phyloP scores from a whole-genome alignment of 2,113 vertebrate genomes.

The Peucedramus taeniatus region DNA sequence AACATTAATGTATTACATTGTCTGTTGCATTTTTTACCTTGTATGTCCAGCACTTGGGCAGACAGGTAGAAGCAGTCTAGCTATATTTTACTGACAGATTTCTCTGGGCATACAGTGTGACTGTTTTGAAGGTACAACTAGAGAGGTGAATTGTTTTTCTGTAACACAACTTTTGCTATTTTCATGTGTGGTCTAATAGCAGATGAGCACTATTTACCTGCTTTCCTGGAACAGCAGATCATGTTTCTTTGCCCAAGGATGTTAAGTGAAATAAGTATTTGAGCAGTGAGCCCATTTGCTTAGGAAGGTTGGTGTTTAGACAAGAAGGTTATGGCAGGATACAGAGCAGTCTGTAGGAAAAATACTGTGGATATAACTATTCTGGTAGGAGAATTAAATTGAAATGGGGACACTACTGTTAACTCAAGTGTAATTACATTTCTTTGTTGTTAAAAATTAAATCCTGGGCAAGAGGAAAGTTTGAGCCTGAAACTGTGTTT shows the following conservation, averaged over 20 bases:
- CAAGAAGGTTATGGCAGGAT: slow-evolving; percentile 7
- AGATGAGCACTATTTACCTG: not conserved
- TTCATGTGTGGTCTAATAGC: not conserved
- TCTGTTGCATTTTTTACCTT: not conserved
- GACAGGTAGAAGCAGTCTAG: not conserved
- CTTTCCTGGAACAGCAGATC: not conserved
- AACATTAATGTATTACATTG: not conserved
- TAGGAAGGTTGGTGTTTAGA: not conserved
- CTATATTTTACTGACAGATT: not conserved
- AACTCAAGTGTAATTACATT: slow-evolving; percentile 27
- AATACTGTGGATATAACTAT: not conserved
- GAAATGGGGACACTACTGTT: not conserved
- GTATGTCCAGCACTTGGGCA: not conserved
- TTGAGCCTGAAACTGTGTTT: not conserved
- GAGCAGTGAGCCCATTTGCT: not conserved
- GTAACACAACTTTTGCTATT: not conserved
- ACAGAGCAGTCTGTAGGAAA: not conserved
- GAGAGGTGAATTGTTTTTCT: not conserved
- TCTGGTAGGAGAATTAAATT: not conserved
- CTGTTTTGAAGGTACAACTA: not conserved
- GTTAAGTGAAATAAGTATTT: not conserved
- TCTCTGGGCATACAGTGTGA: not conserved
- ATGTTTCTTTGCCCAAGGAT: not conserved
- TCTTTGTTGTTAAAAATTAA: slow-evolving; percentile 14
- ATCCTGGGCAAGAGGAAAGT: not conserved